Conservation (phyloP, 2,888 invertebrate species). For the Lasiommata megera region DNA sequence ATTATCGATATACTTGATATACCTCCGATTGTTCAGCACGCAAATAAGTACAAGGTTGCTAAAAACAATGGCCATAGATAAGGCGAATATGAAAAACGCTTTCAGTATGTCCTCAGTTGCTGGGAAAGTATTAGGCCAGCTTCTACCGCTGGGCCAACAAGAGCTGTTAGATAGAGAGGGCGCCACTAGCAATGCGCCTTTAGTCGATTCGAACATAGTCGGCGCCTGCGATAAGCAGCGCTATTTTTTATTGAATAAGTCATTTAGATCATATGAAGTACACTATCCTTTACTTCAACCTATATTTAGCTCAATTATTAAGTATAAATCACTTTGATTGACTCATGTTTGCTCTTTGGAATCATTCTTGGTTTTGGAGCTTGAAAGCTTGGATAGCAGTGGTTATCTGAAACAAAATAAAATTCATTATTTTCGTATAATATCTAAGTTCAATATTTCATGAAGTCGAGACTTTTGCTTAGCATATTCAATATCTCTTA, state of each 20-base stretch:
- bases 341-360: not conserved
- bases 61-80: conserved; percentile 89
- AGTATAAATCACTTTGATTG: not conserved
- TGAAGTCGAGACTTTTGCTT: too few relatives aligned
- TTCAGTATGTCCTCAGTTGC: conserved; percentile 88
- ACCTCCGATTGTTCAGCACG: conserved; percentile 91
- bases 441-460: too few relatives aligned
- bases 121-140: conserved; percentile 83
- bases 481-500: too few relatives aligned
- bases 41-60: conserved; percentile 91
- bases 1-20: conserved; percentile 92
- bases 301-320: not conserved
- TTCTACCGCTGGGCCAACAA: conserved; percentile 86
- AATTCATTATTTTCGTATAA: not conserved
- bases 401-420: conserved; percentile 1
- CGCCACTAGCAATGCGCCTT: conserved; percentile 88
- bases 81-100: conserved; percentile 87
- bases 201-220: conserved; percentile 84
- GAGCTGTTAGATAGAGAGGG: conserved; percentile 92
- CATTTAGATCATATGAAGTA: conserved; percentile 62
- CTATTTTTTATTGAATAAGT: conserved; percentile 67
- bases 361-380: not conserved
- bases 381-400: not conserved
- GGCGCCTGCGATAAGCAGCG: conserved; percentile 72
- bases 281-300: conserved; percentile 6